These are phyloP conservation scores for Pogonus chalceus DNA, from an alignment of 1,140 invertebrate species.

Conservation along the genomic window DNA sequence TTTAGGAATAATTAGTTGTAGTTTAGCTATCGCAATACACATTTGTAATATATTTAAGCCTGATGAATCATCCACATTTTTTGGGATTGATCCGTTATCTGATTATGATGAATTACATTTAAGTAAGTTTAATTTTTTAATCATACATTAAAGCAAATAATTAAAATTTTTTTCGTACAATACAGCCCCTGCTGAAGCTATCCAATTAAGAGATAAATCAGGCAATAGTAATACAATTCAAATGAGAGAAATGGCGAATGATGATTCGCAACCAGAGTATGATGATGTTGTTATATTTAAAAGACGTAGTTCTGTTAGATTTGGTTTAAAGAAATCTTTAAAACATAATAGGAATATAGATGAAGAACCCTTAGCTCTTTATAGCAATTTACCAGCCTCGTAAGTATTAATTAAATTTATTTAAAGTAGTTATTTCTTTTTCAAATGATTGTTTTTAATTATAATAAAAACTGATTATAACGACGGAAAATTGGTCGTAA, in stretches of 20 bases:
- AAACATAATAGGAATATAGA: not conserved
- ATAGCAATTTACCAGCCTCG: not conserved
- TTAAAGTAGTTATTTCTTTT: no score
- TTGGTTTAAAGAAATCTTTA: not conserved
- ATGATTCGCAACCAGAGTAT: not conserved
- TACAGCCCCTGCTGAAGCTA: not conserved
- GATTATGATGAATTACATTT: constrained; percentile 41
- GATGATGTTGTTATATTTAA: not conserved
- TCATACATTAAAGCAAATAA: not conserved
- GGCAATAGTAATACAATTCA: not conserved
- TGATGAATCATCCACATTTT: constrained; percentile 38
- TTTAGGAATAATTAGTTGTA: constrained; percentile 42
- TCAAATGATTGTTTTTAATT: no score
- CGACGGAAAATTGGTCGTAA: no score
- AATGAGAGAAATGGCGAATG: not conserved
- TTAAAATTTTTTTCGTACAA: not conserved
- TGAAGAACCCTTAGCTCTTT: not conserved
- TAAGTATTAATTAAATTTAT: no score
- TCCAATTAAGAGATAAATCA: not conserved
- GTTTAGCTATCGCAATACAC: constrained; percentile 35
- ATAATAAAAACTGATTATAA: no score
- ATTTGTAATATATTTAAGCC: constrained; percentile 38
- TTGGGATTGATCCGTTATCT: constrained; percentile 45
- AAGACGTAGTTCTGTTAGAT: not conserved
- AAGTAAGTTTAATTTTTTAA: constrained; percentile 25